Evolutionary conservation across 1,140 invertebrate genomes (phyloP).

Genomic region (Diprion similis): DNA sequence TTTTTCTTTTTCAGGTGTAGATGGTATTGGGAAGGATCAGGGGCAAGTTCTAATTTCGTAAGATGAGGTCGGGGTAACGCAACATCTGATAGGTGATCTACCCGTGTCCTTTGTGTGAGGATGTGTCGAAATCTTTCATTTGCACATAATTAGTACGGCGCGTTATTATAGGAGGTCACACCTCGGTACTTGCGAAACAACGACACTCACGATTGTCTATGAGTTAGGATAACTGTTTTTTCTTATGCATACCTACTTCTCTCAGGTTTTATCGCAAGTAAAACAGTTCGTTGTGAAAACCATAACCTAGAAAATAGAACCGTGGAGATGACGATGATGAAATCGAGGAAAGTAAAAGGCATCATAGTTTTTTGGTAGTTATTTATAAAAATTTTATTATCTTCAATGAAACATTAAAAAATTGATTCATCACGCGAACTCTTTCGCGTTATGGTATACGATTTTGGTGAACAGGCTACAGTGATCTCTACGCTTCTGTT

Average conservation of each 20-base stretch:
- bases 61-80: background rate
- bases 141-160: slow-evolving; percentile 29
- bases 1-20: too few species aligned
- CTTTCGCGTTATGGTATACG: slow-evolving; percentile 38
- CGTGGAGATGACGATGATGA: background rate
- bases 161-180: slow-evolving; percentile 4
- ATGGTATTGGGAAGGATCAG: too few species aligned
- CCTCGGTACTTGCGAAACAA: slow-evolving; percentile 5
- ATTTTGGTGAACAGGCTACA: background rate
- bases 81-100: background rate
- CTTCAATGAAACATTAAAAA: slow-evolving; percentile 53
- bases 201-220: background rate
- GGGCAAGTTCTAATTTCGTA: too few species aligned
- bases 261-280: background rate
- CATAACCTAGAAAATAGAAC: too few species aligned
- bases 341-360: background rate
- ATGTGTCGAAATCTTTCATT: slow-evolving; percentile 32
- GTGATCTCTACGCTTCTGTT: slow-evolving; percentile 5
- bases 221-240: background rate
- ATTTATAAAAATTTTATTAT: slow-evolving; percentile 15
- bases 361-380: too few species aligned
- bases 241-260: background rate
- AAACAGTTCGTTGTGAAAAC: background rate
- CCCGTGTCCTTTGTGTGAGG: slow-evolving; percentile 23
- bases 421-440: slow-evolving; percentile 50